Percentiles rank a stretch among this genome's conserved stretches.
Conservation (phyloP, 2,797 vertebrate species). For the Gallinago solitaria region DNA sequence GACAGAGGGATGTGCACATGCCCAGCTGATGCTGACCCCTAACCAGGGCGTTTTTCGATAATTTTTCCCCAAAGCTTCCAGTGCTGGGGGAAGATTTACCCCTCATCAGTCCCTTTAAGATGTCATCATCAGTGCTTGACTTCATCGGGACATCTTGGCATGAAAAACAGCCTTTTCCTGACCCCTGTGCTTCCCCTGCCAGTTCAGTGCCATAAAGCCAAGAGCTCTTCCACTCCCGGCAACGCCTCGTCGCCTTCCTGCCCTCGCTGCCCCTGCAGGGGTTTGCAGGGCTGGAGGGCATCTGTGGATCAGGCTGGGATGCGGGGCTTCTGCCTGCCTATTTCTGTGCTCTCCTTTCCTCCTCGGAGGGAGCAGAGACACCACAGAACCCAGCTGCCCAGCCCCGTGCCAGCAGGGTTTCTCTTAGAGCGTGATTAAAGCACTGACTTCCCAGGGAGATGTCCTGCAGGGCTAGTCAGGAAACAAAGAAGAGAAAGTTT, state of each 20-base stretch:
- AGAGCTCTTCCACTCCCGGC: not conserved
- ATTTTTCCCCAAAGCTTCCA: not conserved
- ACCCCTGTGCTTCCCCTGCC: not conserved
- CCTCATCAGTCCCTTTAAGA: not conserved
- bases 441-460: not conserved
- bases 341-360: not conserved
- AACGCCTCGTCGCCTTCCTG: fast-evolving
- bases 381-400: not conserved
- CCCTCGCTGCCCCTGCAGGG: not conserved
- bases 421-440: not conserved
- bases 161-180: not conserved
- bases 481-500: not conserved
- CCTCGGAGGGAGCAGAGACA: fast-evolving
- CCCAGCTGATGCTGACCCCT: not conserved
- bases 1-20: not conserved
- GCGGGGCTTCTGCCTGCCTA: not conserved
- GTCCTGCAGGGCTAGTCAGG: not conserved
- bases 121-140: not conserved
- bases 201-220: not conserved
- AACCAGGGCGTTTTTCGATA: not conserved
- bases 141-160: not conserved
- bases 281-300: not conserved
- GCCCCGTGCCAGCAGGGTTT: not conserved
- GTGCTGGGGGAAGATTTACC: not conserved
- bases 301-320: fast-evolving